Base-by-base conservation (phyloP, 2,888 invertebrate species). In the Stomorhina lunata region DNA sequence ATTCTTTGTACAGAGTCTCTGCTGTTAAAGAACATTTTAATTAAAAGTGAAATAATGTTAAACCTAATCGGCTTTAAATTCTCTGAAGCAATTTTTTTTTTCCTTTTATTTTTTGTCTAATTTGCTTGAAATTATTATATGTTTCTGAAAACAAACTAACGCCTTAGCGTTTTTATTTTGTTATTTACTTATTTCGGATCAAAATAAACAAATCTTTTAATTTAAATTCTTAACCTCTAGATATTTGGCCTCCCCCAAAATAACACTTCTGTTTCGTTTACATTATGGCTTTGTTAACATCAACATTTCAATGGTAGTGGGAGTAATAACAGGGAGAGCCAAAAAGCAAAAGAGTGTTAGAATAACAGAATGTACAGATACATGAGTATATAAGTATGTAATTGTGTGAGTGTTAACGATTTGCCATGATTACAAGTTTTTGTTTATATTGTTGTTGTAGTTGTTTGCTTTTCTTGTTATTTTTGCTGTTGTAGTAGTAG, bases 41-140 rank as follows among this genome's bases (percentile, higher is more conserved):
- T 45, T 57, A 22, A 71, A 71, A 22, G 10, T 3, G n/a, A 68
- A 61, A 27, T 27, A 20, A 50, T 29, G 9, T 37, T 34, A 12
- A n/a, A 4, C 25, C 32, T 48, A 71, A 45, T 71, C 34, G 59
- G 45, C 1, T 34, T 48, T 34, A 32, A 53, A 71, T 61, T 37
- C 48, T 43, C 34, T 48, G 2, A 4, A 7, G n/a, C 6, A 27
- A n/a, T n/a, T n/a, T n/a, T 50, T 20, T 65, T 29, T 32, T 0
- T 0, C 2, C 0, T 22, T 50, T 29, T 29, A n/a, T 5, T 50
- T 50, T n/a, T 45, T 48, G 10, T 9, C 22, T 48, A 22, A 5
- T 25, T 48, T 40, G 5, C n/a, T 5, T 5, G 40, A 15, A n/a
- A n/a, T 10, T 40, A 15, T 53, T n/a, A n/a, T n/a, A n/a, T n/a